Evolutionary conservation across 2,113 vertebrate genomes (phyloP).

Genomic region (Lepus europaeus): DNA sequence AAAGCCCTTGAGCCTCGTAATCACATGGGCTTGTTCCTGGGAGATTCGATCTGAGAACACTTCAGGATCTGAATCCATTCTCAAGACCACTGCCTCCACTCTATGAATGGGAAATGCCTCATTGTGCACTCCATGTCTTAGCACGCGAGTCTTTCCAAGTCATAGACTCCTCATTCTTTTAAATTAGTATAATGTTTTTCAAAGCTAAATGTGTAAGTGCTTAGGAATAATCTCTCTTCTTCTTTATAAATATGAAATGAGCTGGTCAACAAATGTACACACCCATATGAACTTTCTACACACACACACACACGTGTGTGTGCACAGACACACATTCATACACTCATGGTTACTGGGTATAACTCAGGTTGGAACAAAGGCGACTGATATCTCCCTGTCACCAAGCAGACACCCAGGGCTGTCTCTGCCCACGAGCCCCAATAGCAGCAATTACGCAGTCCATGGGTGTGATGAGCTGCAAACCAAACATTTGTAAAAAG

Average conservation of each 20-base stretch:
- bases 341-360: neutral
- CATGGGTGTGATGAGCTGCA: slow-evolving; percentile 79
- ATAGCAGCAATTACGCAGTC: slow-evolving; percentile 74
- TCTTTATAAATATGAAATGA: neutral
- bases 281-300: neutral
- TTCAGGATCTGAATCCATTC: neutral
- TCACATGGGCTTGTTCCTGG: neutral
- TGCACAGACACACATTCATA: neutral
- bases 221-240: neutral
- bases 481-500: slow-evolving; percentile 84
- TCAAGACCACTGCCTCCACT: no score
- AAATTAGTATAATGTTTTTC: neutral
- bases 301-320: no score
- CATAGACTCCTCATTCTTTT: neutral
- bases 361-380: slow-evolving; percentile 28
- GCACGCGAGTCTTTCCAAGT: neutral
- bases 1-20: neutral
- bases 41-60: neutral
- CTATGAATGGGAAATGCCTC: neutral
- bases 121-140: neutral
- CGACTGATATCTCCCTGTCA: neutral
- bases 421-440: slow-evolving; percentile 60
- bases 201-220: neutral
- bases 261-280: neutral
- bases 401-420: slow-evolving; percentile 57